Conservation (phyloP, 1,140 invertebrate genomes). For the Adoxophyes honmai region DNA sequence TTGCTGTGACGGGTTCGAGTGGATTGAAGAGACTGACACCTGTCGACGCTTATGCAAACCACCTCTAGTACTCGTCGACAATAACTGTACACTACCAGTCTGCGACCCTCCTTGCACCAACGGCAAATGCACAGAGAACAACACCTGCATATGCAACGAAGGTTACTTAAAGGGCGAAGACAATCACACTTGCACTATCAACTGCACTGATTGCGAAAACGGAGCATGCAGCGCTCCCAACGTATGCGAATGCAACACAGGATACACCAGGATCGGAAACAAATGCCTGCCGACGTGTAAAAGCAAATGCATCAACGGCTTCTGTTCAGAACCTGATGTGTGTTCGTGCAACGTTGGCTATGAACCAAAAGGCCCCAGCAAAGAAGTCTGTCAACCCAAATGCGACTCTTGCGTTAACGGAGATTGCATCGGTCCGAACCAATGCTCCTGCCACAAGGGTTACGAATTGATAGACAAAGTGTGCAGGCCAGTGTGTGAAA, state of each 20-base stretch:
- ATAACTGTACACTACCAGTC: slow-evolving; percentile 16
- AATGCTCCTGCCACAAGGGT: not conserved
- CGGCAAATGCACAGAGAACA: slow-evolving; percentile 71
- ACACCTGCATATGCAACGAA: slow-evolving; percentile 69
- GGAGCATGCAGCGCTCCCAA: slow-evolving; percentile 1
- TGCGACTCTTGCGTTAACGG: not conserved
- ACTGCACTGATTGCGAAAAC: slow-evolving; percentile 33
- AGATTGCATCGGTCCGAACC: not conserved
- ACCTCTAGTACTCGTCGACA: slow-evolving; percentile 21
- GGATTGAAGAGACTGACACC: no score
- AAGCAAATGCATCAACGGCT: slow-evolving; percentile 35
- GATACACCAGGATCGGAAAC: not conserved
- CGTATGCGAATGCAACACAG: not conserved
- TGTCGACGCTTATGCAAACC: slow-evolving; percentile 47
- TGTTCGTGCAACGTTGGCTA: no score
- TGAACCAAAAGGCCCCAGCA: slow-evolving; percentile 16
- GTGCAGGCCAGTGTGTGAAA: not conserved
- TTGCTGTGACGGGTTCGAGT: no score
- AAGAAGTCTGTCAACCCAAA: slow-evolving; percentile 1
- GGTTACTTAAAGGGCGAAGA: slow-evolving; percentile 47
- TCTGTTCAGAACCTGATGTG: not conserved
- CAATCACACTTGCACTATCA: slow-evolving; percentile 41
- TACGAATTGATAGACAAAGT: not conserved
- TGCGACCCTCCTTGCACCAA: slow-evolving; percentile 31
- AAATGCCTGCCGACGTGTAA: slow-evolving; percentile 21